phyloP scores from a whole-genome alignment of 2,888 invertebrate genomes.

The Temnothorax unifasciatus region DNA sequence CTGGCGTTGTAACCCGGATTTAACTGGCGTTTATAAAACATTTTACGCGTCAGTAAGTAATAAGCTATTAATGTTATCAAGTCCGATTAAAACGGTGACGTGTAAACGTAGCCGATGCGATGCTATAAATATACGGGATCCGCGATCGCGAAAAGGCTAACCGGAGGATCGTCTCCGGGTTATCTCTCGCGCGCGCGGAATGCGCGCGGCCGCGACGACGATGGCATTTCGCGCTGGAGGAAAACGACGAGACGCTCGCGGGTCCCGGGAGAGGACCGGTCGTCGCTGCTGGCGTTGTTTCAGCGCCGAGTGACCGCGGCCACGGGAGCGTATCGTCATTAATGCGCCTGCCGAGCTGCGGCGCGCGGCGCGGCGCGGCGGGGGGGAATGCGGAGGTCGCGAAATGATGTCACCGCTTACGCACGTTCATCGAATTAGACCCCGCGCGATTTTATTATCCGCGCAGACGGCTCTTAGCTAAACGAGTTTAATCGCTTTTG shows the following conservation, averaged over 20 bases:
- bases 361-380: neutral
- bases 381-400: slow-evolving; percentile 23
- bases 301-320: slow-evolving; percentile 41
- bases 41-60: too few species aligned
- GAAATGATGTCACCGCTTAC: slow-evolving; percentile 59
- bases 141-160: slow-evolving; percentile 1
- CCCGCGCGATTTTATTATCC: slow-evolving; percentile 56
- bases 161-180: neutral
- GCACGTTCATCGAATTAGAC: slow-evolving; percentile 57
- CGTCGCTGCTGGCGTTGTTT: slow-evolving; percentile 28
- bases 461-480: slow-evolving; percentile 49
- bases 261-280: neutral
- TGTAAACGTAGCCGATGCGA: neutral
- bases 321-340: slow-evolving; percentile 53
- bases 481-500: slow-evolving; percentile 55
- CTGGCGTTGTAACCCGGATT: too few species aligned
- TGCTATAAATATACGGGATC: slow-evolving; percentile 37
- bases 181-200: neutral
- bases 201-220: neutral
- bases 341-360: slow-evolving; percentile 14
- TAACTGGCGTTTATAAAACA: too few species aligned
- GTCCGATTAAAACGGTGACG: too few species aligned
- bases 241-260: neutral
- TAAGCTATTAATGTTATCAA: too few species aligned
- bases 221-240: slow-evolving; percentile 10